phyloP scores from a whole-genome alignment of 1,140 invertebrate genomes.

The Pseudomyrmex flavicornis region DNA sequence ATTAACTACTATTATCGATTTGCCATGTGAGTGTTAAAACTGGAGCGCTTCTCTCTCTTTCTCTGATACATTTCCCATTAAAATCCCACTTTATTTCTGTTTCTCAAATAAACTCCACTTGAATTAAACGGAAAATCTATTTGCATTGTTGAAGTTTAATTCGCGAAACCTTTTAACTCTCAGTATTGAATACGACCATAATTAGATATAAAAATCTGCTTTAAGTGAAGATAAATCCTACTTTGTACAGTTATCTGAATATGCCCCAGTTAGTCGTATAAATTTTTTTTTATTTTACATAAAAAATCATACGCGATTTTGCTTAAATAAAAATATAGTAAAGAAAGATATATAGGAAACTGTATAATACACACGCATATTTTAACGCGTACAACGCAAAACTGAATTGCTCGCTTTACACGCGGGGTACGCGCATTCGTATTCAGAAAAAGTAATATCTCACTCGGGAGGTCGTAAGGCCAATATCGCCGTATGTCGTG shows the following conservation, averaged over 20 bases:
- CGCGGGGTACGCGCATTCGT: conserved; percentile 12
- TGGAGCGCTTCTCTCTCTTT: background rate
- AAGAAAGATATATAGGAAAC: background rate
- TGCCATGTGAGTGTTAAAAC: conserved; percentile 27
- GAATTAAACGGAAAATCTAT: conserved; percentile 31
- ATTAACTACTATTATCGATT: conserved; percentile 43
- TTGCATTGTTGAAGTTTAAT: conserved; percentile 45
- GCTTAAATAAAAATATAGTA: background rate
- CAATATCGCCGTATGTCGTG: conserved; percentile 67
- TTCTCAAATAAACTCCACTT: conserved; percentile 47
- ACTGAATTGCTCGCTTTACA: conserved; percentile 39
- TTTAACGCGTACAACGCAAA: conserved; percentile 22
- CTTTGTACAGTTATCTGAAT: background rate
- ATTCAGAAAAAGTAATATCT: conserved; percentile 71
- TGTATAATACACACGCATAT: conserved; percentile 22
- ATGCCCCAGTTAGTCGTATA: background rate
- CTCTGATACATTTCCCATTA: conserved; percentile 30
- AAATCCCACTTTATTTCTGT: conserved; percentile 51
- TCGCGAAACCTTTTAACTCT: conserved; percentile 29
- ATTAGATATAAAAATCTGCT: conserved; percentile 26
- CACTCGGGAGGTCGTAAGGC: conserved; percentile 61
- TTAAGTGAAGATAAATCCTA: background rate
- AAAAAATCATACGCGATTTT: background rate
- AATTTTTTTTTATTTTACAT: background rate
- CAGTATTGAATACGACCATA: conserved; percentile 29